Conservation (phyloP, 2,888 invertebrate genomes). For the Lasiommata megera region DNA sequence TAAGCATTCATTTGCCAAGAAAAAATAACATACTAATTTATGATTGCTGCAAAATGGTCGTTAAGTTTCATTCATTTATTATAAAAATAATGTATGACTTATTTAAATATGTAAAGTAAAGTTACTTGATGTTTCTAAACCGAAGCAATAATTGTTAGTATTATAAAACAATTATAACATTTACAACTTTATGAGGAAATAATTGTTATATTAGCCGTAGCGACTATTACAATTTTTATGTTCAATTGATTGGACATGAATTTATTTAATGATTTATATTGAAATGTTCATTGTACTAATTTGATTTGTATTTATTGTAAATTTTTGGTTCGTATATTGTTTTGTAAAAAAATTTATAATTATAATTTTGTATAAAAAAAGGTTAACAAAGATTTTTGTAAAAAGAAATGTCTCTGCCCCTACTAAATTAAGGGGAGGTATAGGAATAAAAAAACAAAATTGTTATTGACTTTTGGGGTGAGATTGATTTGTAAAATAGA, state of each 20-base stretch:
- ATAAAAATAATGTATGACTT: too few species aligned
- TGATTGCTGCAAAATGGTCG: too few species aligned
- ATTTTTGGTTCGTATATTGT: slow-evolving; percentile 20
- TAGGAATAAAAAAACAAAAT: slow-evolving; percentile 39
- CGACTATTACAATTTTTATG: neutral
- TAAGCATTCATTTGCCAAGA: too few species aligned
- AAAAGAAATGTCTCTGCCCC: slow-evolving; percentile 44
- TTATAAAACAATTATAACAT: neutral
- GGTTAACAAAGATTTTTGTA: slow-evolving; percentile 12
- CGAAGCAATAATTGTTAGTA: neutral
- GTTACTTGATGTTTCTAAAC: neutral
- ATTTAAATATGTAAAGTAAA: too few species aligned
- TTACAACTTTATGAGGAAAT: slow-evolving; percentile 1
- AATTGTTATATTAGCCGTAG: slow-evolving; percentile 1
- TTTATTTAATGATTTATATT: neutral
- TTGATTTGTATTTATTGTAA: slow-evolving; percentile 13
- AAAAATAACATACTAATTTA: too few species aligned
- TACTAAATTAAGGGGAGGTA: slow-evolving; percentile 40
- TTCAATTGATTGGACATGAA: neutral
- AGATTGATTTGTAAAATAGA: slow-evolving; percentile 54
- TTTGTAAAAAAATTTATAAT: slow-evolving; percentile 13
- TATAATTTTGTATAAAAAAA: slow-evolving; percentile 25
- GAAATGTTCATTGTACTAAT: neutral
- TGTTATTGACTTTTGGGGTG: slow-evolving; percentile 54
- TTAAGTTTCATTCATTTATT: too few species aligned